phyloP scores from a whole-genome alignment of 2,888 invertebrate species.

The Megamerina dolium region DNA sequence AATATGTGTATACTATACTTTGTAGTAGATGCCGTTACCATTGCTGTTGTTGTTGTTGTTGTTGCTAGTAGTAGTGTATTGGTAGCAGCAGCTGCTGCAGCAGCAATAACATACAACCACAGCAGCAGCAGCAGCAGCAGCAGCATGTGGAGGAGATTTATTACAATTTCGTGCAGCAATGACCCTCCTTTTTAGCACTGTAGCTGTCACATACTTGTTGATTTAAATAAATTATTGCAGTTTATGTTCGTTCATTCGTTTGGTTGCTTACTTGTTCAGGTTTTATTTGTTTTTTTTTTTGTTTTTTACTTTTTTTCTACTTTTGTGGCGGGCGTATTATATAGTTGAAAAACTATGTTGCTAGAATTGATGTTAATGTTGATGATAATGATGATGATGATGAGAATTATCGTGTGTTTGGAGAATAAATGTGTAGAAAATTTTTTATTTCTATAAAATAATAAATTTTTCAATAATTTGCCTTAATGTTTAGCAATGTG shows the following conservation, averaged over 20 bases:
- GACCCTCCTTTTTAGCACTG: constrained; percentile 24
- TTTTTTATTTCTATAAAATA: too few species aligned
- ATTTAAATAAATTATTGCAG: constrained; percentile 19
- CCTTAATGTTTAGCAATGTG: too few species aligned
- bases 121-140: constrained; percentile 1
- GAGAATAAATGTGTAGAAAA: too few species aligned
- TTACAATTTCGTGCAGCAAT: constrained; percentile 27
- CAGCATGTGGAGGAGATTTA: constrained; percentile 23
- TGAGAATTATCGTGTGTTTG: too few species aligned
- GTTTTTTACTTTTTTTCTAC: too few species aligned
- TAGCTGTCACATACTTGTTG: constrained; percentile 24
- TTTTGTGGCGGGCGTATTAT: too few species aligned
- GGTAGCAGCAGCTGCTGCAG: constrained; percentile 8
- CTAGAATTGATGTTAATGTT: too few species aligned
- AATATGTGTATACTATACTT: neutral
- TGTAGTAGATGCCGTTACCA: too few species aligned
- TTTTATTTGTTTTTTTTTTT: too few species aligned
- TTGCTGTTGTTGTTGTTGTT: neutral
- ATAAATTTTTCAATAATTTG: too few species aligned
- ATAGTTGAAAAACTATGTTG: too few species aligned
- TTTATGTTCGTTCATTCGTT: constrained; percentile 1
- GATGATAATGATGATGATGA: too few species aligned
- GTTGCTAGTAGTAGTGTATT: neutral
- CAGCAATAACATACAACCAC: constrained; percentile 15
- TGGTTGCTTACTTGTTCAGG: neutral